Percentiles rank a stretch among this genome's conserved stretches.
These are phyloP conservation scores for Petrosia ficiformis DNA, from an alignment of 37 sponge, comb jelly and placozoan genomes.

Conservation along the genomic window DNA sequence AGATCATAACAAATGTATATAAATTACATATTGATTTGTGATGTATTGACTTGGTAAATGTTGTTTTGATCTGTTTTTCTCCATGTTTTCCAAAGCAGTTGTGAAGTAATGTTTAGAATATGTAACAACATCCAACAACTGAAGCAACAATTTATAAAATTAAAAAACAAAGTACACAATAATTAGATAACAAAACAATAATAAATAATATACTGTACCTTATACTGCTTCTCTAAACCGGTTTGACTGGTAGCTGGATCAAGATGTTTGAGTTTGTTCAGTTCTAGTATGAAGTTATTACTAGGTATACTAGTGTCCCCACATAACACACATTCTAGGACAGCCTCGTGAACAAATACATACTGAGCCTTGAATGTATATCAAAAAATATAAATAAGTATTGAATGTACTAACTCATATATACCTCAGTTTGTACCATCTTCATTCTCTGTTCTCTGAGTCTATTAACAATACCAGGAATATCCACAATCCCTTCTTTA, in stretches of 20 bases:
- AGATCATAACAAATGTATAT: not conserved
- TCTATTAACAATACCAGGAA: constrained; percentile 12
- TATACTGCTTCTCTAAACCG: constrained; percentile 1
- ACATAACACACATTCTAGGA: constrained; percentile 1
- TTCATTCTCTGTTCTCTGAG: constrained; percentile 15
- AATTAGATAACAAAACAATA: no score
- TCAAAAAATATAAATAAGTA: not conserved
- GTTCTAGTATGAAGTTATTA: not conserved
- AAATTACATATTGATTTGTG: not conserved
- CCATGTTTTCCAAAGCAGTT: constrained; percentile 6
- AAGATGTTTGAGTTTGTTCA: not conserved
- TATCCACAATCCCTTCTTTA: constrained; percentile 10
- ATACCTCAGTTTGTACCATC: constrained; percentile 7
- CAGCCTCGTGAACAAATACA: constrained; percentile 8
- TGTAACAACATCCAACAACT: no score
- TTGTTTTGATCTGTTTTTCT: constrained; percentile 24
- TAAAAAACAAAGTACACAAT: no score
- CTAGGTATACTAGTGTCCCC: not conserved
- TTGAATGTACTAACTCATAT: not conserved
- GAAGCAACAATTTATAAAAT: no score
- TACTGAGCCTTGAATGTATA: constrained; percentile 1
- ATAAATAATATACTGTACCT: constrained; percentile 35
- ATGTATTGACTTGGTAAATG: constrained; percentile 23
- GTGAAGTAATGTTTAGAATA: constrained; percentile 9
- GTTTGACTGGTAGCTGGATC: not conserved